These are phyloP conservation scores for Cyphomyrmex costatus DNA, from an alignment of 1,140 invertebrate genomes.

Conservation along the genomic window DNA sequence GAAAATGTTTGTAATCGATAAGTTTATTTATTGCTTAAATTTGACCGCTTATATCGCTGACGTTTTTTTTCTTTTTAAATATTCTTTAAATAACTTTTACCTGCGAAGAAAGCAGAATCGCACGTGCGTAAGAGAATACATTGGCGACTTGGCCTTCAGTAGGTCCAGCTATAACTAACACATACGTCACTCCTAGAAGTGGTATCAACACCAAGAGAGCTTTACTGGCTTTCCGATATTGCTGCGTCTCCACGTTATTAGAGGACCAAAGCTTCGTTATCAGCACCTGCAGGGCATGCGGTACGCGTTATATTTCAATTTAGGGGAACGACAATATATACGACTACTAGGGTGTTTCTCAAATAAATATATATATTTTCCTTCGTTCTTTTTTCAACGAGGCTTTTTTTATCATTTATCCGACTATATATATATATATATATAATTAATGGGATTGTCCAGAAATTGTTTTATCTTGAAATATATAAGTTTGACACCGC, in stretches of 20 bases:
- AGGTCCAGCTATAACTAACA: slow-evolving; percentile 93
- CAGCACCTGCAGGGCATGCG: slow-evolving; percentile 89
- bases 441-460: neutral
- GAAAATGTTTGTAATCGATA: neutral
- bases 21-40: neutral
- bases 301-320: neutral
- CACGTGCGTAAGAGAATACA: slow-evolving; percentile 90
- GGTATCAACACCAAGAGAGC: slow-evolving; percentile 95
- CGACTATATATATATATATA: too few relatives aligned
- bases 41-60: neutral
- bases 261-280: slow-evolving; percentile 96
- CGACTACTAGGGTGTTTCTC: neutral
- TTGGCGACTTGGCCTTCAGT: slow-evolving; percentile 89
- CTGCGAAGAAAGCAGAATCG: slow-evolving; percentile 94
- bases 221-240: slow-evolving; percentile 96
- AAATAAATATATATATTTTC: neutral
- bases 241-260: slow-evolving; percentile 94
- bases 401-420: neutral
- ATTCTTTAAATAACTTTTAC: slow-evolving; percentile 84
- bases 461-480: neutral
- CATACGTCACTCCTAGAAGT: slow-evolving; percentile 95
- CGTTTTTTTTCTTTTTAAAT: too few relatives aligned
- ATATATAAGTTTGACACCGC: neutral
- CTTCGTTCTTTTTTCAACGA: slow-evolving; percentile 3
- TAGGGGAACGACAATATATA: neutral